Conservation (phyloP, 1,140 invertebrate genomes). For the Listronotus oregonensis region DNA sequence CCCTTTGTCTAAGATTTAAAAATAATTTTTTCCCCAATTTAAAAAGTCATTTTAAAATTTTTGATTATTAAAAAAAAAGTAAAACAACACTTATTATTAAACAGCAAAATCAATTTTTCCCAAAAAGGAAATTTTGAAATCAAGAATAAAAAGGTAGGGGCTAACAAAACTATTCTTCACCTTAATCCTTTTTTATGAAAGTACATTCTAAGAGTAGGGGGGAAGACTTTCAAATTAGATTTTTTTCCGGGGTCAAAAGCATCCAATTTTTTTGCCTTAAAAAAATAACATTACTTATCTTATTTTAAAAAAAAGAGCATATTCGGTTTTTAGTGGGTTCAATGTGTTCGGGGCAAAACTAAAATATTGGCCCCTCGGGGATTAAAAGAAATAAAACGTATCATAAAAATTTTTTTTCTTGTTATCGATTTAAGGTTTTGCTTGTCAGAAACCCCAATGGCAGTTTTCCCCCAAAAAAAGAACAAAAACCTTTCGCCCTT, state of each 20-base stretch:
- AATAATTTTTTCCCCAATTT: too few relatives aligned
- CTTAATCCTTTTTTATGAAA: slow-evolving; percentile 31
- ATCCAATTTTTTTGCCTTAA: slow-evolving; percentile 30
- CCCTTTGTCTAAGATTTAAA: too few relatives aligned
- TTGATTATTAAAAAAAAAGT: too few relatives aligned
- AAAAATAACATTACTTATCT: slow-evolving; percentile 18
- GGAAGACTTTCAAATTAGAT: slow-evolving; percentile 40
- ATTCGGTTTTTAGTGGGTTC: slow-evolving; percentile 8
- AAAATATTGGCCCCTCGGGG: slow-evolving; percentile 31
- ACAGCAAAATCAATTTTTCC: background rate
- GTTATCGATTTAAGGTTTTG: slow-evolving; percentile 15
- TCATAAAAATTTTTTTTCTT: slow-evolving; percentile 24
- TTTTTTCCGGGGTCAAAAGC: slow-evolving; percentile 28
- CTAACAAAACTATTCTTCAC: slow-evolving; percentile 9
- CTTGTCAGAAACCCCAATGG: slow-evolving; percentile 23
- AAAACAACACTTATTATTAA: too few relatives aligned
- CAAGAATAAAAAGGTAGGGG: slow-evolving; percentile 2
- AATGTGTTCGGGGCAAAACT: slow-evolving; percentile 19
- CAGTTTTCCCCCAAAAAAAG: slow-evolving; percentile 16
- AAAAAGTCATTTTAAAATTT: too few relatives aligned
- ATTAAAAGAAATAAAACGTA: slow-evolving; percentile 8
- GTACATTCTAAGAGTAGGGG: slow-evolving; percentile 44
- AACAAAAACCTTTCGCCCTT: background rate
- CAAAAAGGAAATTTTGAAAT: slow-evolving; percentile 4
- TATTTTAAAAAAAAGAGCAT: slow-evolving; percentile 24